phyloP scores from a whole-genome alignment of 2,113 vertebrate genomes.

The Scalopus aquaticus region DNA sequence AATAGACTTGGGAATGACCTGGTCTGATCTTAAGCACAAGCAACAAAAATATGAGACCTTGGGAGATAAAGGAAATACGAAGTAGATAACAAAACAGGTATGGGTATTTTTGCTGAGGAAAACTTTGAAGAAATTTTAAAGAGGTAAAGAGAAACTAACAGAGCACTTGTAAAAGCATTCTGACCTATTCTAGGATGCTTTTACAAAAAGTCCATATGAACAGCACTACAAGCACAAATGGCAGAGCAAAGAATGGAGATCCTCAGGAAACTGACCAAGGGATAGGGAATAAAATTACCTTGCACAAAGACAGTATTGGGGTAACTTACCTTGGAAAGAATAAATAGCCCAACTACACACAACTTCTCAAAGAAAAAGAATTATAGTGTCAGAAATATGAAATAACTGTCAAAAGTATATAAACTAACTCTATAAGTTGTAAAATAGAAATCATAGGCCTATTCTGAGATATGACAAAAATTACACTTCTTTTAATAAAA shows the following conservation, averaged over 20 bases:
- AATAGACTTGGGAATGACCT: background rate
- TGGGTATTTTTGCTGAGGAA: background rate
- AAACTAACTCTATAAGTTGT: background rate
- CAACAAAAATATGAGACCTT: background rate
- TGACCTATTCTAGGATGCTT: background rate
- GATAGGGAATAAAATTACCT: background rate
- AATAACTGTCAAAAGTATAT: constrained; percentile 26
- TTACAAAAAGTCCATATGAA: background rate
- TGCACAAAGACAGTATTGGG: background rate
- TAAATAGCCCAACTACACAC: background rate
- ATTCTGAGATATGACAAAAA: constrained; percentile 40
- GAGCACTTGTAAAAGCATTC: background rate
- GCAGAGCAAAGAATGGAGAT: background rate
- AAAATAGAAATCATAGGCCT: constrained; percentile 2
- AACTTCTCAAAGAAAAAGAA: constrained; percentile 18
- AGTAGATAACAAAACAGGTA: background rate
- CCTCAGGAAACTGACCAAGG: background rate
- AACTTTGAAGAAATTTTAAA: background rate
- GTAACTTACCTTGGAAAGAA: background rate
- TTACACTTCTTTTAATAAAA: constrained; percentile 36
- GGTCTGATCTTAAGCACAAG: background rate
- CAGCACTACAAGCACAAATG: background rate
- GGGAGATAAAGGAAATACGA: background rate
- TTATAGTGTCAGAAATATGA: constrained; percentile 43
- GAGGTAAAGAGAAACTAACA: background rate